Evolutionary conservation across 2,888 invertebrate species (phyloP).

Genomic region (Odiellus spinosus): DNA sequence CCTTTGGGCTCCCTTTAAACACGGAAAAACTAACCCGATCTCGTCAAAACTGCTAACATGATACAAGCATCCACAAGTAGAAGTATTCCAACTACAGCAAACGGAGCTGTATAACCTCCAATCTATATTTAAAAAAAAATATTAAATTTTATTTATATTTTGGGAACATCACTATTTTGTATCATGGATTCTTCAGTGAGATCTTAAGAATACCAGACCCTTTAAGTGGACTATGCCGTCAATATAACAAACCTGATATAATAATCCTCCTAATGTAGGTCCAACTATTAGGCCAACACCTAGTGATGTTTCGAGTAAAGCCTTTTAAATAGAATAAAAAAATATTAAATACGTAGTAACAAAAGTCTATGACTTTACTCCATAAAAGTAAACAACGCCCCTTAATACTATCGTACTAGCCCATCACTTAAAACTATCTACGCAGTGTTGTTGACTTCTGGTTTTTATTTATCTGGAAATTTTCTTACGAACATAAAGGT

Average conservation of each 20-base stretch:
- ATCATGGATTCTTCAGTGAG: too few relatives aligned
- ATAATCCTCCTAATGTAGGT: slow-evolving; percentile 70
- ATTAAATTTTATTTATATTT: too few relatives aligned
- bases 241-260: slow-evolving; percentile 48
- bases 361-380: too few relatives aligned
- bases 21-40: slow-evolving; percentile 12
- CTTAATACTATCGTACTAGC: too few relatives aligned
- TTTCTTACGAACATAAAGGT: slow-evolving; percentile 65
- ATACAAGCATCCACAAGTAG: slow-evolving; percentile 56
- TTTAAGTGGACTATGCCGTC: too few relatives aligned
- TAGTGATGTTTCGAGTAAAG: slow-evolving; percentile 27
- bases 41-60: slow-evolving; percentile 54
- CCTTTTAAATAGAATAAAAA: slow-evolving; percentile 2
- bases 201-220: too few relatives aligned
- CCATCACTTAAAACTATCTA: too few relatives aligned
- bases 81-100: slow-evolving; percentile 56
- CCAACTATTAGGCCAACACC: slow-evolving; percentile 55
- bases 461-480: too few relatives aligned
- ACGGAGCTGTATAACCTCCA: slow-evolving; percentile 65
- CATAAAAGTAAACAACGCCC: too few relatives aligned
- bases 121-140: slow-evolving; percentile 34
- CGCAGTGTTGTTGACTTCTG: too few relatives aligned
- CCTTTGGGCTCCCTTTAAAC: too few relatives aligned
- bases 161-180: too few relatives aligned
- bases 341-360: background rate